Conservation (phyloP, 2,888 invertebrate species). For the Pollenia labialis region DNA sequence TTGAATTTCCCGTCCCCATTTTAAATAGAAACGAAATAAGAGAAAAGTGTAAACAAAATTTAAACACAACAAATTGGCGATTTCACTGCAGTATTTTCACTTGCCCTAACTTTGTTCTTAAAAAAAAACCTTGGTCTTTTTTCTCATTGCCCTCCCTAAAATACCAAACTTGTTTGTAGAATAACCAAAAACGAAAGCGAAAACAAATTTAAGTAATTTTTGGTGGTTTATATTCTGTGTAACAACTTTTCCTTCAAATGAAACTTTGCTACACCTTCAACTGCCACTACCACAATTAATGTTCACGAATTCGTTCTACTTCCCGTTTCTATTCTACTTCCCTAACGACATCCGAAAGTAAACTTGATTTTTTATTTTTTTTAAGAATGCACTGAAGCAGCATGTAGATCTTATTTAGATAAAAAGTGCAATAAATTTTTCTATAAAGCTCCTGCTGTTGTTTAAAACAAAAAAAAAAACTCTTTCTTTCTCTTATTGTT, state of each 20-base stretch:
- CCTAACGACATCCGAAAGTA: neutral
- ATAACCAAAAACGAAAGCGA: neutral
- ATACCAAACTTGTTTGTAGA: neutral
- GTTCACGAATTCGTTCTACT: neutral
- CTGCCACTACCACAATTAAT: neutral
- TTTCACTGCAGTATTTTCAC: constrained; percentile 62
- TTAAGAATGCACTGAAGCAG: constrained; percentile 55
- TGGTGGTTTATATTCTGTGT: constrained; percentile 7
- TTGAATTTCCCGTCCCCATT: neutral
- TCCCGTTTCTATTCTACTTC: neutral
- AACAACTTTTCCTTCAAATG: neutral
- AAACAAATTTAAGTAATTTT: constrained; percentile 18
- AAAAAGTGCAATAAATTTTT: constrained; percentile 65
- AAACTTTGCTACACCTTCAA: neutral
- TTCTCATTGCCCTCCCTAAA: neutral
- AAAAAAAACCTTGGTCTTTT: constrained; percentile 7
- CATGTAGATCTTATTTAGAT: constrained; percentile 70
- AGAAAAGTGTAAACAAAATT: neutral
- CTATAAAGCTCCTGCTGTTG: neutral
- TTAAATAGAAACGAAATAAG: neutral
- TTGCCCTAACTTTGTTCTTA: constrained; percentile 48
- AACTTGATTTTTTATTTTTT: constrained; percentile 48
- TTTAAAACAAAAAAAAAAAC: constrained; percentile 10
- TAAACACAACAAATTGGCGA: constrained; percentile 57
- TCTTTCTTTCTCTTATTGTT: neutral